Percentiles rank a stretch among this genome's conserved stretches.
These are phyloP conservation scores for Sylvilagus floridanus DNA, from an alignment of 2,797 vertebrate species.

Conservation along the genomic window DNA sequence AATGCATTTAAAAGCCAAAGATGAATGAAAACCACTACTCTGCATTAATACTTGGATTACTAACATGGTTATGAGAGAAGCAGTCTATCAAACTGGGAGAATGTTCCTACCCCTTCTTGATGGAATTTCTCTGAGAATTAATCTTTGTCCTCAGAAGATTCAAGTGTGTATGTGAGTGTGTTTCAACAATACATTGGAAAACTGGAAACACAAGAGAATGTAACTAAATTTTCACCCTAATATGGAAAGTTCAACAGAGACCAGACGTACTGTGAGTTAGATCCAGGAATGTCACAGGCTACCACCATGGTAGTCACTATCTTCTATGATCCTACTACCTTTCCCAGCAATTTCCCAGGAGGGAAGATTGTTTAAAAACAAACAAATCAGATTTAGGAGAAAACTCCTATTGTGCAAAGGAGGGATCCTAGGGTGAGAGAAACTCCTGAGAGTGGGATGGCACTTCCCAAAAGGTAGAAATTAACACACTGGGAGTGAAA, in stretches of 20 bases:
- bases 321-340: background rate
- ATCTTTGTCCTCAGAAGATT: slow-evolving; percentile 65
- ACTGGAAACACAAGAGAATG: background rate
- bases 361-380: background rate
- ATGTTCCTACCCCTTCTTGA: background rate
- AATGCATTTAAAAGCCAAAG: background rate
- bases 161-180: background rate
- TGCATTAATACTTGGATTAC: background rate
- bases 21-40: background rate
- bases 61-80: background rate
- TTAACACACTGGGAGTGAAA: background rate
- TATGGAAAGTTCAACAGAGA: background rate
- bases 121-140: slow-evolving; percentile 61
- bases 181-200: background rate
- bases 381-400: background rate
- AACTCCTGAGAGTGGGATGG: background rate
- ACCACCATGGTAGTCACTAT: background rate
- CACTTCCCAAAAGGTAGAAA: background rate
- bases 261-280: background rate
- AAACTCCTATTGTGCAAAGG: background rate
- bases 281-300: background rate
- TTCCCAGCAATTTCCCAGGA: background rate
- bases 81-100: background rate
- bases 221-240: background rate
- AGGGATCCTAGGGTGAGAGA: background rate